Percentiles rank a stretch among this genome's conserved stretches.
Evolutionary conservation across 2,888 invertebrate genomes (phyloP).

Genomic region (Polydesmus complanatus): DNA sequence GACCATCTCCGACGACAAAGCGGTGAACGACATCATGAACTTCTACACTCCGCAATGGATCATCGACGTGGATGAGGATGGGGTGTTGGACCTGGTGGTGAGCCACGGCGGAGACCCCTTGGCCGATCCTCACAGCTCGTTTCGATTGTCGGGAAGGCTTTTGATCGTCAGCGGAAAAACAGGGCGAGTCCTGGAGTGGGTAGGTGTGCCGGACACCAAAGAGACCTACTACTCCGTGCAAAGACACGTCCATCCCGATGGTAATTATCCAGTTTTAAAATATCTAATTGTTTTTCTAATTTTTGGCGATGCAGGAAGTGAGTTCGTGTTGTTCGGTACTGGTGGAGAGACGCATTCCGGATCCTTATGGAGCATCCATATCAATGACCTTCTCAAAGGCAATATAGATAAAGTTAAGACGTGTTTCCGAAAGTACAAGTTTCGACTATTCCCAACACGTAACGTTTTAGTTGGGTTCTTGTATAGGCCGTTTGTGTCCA

Average conservation of each 20-base stretch:
- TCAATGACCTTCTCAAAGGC: conserved; percentile 37
- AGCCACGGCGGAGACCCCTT: conserved; percentile 45
- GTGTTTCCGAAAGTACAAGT: not conserved
- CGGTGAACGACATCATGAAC: conserved; percentile 37
- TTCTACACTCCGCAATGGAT: conserved; percentile 57
- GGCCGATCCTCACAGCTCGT: conserved; percentile 33
- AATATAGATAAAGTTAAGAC: conserved; percentile 29
- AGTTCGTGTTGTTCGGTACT: conserved; percentile 52
- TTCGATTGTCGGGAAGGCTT: conserved; percentile 45
- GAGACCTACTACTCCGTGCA: conserved; percentile 62
- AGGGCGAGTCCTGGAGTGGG: conserved; percentile 47
- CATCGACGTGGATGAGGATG: conserved; percentile 54
- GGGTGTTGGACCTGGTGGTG: conserved; percentile 51
- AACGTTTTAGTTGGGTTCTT: too few species aligned
- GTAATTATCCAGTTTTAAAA: conserved; percentile 12
- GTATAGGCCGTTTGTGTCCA: conserved; percentile 32
- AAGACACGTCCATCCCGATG: conserved; percentile 44
- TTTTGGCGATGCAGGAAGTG: conserved; percentile 32
- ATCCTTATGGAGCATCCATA: conserved; percentile 49
- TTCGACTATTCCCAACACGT: not conserved
- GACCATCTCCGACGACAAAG: conserved; percentile 38
- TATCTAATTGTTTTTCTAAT: too few species aligned
- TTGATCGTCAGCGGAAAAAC: conserved; percentile 54
- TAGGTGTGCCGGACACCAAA: conserved; percentile 47
- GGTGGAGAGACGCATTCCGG: conserved; percentile 58